Conservation (phyloP, 2,113 vertebrate genomes). For the Myrmecobius fasciatus region DNA sequence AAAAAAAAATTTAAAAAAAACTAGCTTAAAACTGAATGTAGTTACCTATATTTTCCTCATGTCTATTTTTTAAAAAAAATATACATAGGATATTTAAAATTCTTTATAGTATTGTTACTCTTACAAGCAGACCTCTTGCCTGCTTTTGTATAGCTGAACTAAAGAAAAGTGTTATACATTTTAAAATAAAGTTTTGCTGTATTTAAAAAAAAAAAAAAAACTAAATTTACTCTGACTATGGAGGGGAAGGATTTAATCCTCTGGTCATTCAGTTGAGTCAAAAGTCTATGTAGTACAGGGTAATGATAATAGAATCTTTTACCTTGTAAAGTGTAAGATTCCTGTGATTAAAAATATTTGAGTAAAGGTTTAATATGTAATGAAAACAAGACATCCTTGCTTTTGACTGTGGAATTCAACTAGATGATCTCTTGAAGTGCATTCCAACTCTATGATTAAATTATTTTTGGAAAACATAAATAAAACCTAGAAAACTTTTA, state of each 20-base stretch:
- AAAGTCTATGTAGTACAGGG: neutral
- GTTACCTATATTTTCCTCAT: neutral
- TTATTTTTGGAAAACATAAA: neutral
- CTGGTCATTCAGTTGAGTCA: neutral
- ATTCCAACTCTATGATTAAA: neutral
- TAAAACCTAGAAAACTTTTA: neutral
- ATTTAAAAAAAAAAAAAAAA: neutral
- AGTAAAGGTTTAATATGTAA: neutral
- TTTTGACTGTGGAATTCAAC: neutral
- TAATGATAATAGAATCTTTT: neutral
- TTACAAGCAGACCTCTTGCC: neutral
- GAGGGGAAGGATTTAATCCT: neutral
- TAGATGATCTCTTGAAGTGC: neutral
- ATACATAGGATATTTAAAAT: neutral
- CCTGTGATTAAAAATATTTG: neutral
- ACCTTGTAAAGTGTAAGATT: neutral
- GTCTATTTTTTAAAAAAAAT: neutral
- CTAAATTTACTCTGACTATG: neutral
- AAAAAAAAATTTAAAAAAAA: neutral
- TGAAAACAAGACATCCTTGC: neutral
- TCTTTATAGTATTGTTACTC: neutral
- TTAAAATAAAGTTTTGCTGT: neutral
- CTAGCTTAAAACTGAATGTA: neutral
- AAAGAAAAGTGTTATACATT: neutral
- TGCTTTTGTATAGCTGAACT: neutral